Conservation (phyloP, 2,888 invertebrate species). For the Gandaritis pyraliata region DNA sequence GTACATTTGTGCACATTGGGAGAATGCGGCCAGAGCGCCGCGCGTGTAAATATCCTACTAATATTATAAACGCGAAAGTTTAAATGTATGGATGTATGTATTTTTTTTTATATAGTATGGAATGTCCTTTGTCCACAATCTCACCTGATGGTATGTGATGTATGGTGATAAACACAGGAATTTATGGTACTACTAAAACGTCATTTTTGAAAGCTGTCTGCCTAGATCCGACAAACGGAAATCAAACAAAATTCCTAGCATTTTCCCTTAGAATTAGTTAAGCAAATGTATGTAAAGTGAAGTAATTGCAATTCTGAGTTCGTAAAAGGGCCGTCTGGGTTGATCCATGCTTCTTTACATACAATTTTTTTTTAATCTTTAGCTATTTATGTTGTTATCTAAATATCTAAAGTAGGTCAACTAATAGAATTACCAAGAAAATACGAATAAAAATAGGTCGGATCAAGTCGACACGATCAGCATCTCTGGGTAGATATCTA, state of each 20-base stretch:
- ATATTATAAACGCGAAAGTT: background rate
- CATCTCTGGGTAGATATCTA: no score
- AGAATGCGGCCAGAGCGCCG: constrained; percentile 30
- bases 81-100: no score
- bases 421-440: no score
- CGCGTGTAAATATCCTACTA: constrained; percentile 25
- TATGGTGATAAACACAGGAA: background rate
- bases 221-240: constrained; percentile 31
- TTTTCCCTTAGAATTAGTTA: constrained; percentile 32
- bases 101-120: no score
- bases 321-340: constrained; percentile 23
- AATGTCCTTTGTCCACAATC: no score
- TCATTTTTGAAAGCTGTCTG: constrained; percentile 22
- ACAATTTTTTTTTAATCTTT: background rate
- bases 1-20: constrained; percentile 20
- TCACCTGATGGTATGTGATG: no score
- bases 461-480: no score
- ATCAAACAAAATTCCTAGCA: constrained; percentile 30
- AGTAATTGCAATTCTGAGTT: constrained; percentile 22
- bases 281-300: constrained; percentile 38
- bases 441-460: no score
- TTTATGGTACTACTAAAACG: background rate
- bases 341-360: constrained; percentile 3
- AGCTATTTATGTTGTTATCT: no score
- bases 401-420: no score